phyloP scores from a whole-genome alignment of 2,888 invertebrate species.

The Xylota segnis region DNA sequence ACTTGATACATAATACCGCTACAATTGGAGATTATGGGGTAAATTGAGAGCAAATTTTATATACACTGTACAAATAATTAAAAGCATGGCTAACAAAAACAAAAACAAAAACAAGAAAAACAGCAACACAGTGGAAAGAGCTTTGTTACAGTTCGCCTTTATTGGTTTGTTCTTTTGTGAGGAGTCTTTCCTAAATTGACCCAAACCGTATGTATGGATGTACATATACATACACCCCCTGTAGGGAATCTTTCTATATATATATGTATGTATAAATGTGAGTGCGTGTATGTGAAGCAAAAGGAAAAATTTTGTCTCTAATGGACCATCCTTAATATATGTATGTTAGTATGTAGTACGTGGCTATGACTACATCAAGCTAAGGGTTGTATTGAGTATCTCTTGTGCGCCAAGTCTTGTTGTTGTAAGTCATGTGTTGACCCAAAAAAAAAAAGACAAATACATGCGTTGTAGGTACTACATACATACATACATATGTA shows the following conservation, averaged over 20 bases:
- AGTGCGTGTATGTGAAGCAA: neutral
- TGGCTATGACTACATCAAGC: slow-evolving; percentile 25
- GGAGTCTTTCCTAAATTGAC: slow-evolving; percentile 9
- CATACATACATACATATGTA: neutral
- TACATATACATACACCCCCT: neutral
- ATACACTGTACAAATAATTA: slow-evolving; percentile 20
- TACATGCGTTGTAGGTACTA: neutral
- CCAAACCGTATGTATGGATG: neutral
- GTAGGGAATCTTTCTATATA: too few species aligned
- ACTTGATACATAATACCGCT: slow-evolving; percentile 1
- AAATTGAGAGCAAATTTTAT: slow-evolving; percentile 17
- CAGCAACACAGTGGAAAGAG: neutral
- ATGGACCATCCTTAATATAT: slow-evolving; percentile 26
- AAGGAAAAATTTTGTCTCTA: slow-evolving; percentile 11
- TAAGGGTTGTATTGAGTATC: slow-evolving; percentile 29
- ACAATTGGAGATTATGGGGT: slow-evolving; percentile 13
- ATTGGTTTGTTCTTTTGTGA: neutral
- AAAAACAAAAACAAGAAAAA: neutral
- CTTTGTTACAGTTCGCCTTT: neutral
- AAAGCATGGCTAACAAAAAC: neutral
- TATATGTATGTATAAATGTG: too few species aligned
- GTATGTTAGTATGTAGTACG: too few species aligned
- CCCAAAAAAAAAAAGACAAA: neutral
- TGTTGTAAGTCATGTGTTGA: slow-evolving; percentile 24
- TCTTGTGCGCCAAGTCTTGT: neutral